Evolutionary conservation across 2,797 vertebrate genomes (phyloP), one percentile per base, ranked within the genome.

Genomic region (Stomatorhinus walkeri): DNA sequence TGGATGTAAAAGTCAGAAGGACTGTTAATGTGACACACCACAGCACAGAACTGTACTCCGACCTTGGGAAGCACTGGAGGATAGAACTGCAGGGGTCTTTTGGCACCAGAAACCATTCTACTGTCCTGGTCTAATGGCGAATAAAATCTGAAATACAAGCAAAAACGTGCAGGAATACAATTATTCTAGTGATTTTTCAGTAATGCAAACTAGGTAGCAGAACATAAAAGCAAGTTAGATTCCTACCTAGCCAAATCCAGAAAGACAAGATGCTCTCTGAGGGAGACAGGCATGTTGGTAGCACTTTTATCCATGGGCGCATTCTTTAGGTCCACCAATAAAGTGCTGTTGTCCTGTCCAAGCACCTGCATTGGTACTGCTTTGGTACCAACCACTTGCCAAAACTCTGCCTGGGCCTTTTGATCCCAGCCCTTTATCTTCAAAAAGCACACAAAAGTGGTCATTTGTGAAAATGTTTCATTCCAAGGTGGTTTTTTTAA

Each of bases 1-100:
- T 95, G 94, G 89, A 96, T 92, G 91, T 95, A 95, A 93, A 96
- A 96, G 91, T 96, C 93, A n/a, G 92, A 91, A 0, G 94, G 94
- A 46, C 56, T 93, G 90, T 93, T 94, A 85, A 95, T 92, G 91
- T 95, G 93, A 5, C 94, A 93, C 87, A 96, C 94, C 87, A 95
- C 91, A 24, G 93, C 95, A 6, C 88, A 92, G 36, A 93, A 40
- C 89, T 94, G 92, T 0, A 36, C 89, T 88, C 93, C 90, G 64
- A 88, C 49, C 46, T 54, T 90, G 59, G 95, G 95, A 87, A 85
- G 88, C 49, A 94, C 90, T 0, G 95, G 92, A 22, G 92, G 89
- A 89, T 93, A 93, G 90, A 93, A 96, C 68, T 85, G 89, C 79
- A 94, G 90, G 0, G 93, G 91, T 22, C 1, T 92, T 43, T 79